These are phyloP conservation scores for Strix uralensis DNA, from an alignment of 2,113 vertebrate species.

Conservation along the genomic window DNA sequence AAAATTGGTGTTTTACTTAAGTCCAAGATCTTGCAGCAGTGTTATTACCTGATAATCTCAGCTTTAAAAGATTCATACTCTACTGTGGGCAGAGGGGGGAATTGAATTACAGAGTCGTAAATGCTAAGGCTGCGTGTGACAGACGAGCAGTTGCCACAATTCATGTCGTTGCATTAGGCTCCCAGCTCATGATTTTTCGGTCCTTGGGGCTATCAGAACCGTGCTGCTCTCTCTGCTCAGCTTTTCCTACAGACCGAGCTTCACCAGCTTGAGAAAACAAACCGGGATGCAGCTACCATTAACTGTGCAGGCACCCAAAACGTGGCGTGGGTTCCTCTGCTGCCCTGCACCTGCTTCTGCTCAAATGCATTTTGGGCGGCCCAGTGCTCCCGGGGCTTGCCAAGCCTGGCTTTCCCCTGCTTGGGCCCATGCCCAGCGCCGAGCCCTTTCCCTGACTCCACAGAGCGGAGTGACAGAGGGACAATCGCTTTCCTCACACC, in stretches of 20 bases:
- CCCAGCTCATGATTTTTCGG: neutral
- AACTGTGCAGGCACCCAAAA: neutral
- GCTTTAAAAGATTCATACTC: neutral
- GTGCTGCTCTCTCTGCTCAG: neutral
- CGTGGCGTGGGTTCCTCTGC: accelerated
- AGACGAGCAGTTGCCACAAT: neutral
- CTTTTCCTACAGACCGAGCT: neutral
- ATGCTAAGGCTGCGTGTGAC: neutral
- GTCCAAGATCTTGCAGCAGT: neutral
- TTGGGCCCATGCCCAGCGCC: neutral
- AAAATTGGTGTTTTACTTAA: neutral
- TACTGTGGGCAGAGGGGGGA: neutral
- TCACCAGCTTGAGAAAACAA: neutral
- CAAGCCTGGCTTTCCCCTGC: neutral
- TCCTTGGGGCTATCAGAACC: neutral
- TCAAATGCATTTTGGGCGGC: accelerated
- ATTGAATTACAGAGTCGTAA: neutral
- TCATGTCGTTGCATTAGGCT: neutral
- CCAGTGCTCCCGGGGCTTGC: accelerated
- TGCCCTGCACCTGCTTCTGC: neutral
- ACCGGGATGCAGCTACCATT: neutral
- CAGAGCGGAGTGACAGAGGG: too few species aligned
- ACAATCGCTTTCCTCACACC: neutral
- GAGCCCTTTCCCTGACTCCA: neutral
- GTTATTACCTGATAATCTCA: neutral